These are phyloP conservation scores for Thripadectes ignobilis DNA, from an alignment of 2,797 vertebrate genomes.

Conservation along the genomic window DNA sequence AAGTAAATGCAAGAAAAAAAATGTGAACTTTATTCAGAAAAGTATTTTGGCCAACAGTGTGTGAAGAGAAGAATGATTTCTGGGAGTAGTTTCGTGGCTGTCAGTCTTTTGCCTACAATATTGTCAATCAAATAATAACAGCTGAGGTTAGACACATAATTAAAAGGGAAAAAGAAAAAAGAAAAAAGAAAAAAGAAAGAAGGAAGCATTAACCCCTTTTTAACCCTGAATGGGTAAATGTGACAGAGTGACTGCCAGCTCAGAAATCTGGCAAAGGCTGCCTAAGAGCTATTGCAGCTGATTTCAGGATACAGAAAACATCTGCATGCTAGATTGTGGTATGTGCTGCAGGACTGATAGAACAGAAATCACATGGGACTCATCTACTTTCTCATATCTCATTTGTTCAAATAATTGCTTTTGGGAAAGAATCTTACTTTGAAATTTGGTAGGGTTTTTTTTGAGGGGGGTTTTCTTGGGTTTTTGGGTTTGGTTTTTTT, in stretches of 20 bases:
- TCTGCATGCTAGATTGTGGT: background rate
- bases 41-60: constrained; percentile 13
- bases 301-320: background rate
- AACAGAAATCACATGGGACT: background rate
- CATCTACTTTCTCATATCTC: background rate
- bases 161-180: background rate
- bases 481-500: too few relatives aligned
- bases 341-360: background rate
- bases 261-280: background rate
- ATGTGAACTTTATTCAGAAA: background rate
- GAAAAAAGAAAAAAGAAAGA: too few relatives aligned
- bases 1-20: constrained; percentile 28
- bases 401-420: background rate
- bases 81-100: constrained; percentile 46
- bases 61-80: constrained; percentile 41
- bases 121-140: constrained; percentile 46
- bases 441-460: background rate
- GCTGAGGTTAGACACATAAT: background rate
- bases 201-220: background rate
- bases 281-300: background rate
- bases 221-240: background rate
- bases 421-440: background rate
- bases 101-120: constrained; percentile 19
- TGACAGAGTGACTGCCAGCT: background rate
- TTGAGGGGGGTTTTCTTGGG: too few relatives aligned